These are phyloP conservation scores for Campoplex nolae DNA, from an alignment of 2,888 invertebrate genomes.

Conservation along the genomic window DNA sequence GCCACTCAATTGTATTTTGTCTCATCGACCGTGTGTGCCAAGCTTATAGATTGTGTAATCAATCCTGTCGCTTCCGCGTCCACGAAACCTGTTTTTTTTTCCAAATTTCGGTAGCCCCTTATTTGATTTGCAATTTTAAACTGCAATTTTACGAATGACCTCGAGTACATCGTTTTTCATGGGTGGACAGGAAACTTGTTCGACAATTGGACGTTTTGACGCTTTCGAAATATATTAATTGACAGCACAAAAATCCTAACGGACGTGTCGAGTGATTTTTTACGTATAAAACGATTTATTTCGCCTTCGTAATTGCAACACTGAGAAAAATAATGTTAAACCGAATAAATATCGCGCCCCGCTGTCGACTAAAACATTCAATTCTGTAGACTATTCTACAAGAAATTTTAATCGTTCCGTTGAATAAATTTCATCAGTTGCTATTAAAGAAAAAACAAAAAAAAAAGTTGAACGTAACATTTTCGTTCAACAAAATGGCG, in stretches of 20 bases:
- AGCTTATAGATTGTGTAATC: constrained; percentile 32
- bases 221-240: neutral
- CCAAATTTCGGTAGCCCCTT: neutral
- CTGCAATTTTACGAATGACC: neutral
- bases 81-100: constrained; percentile 6
- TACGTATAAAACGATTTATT: neutral
- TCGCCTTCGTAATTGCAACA: neutral
- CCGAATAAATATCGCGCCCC: no score
- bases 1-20: constrained; percentile 48
- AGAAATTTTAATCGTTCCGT: no score
- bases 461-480: no score
- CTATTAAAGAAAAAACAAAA: no score
- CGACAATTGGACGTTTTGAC: neutral
- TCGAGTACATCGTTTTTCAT: neutral
- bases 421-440: no score
- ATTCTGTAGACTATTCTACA: no score
- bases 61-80: constrained; percentile 31
- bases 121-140: constrained; percentile 3
- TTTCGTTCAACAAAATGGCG: no score
- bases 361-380: no score
- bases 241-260: neutral
- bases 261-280: neutral
- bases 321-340: no score
- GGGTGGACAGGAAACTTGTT: neutral
- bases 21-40: constrained; percentile 5